Evolutionary conservation across 2,888 invertebrate genomes (phyloP).

Genomic region (Melipona beecheii): DNA sequence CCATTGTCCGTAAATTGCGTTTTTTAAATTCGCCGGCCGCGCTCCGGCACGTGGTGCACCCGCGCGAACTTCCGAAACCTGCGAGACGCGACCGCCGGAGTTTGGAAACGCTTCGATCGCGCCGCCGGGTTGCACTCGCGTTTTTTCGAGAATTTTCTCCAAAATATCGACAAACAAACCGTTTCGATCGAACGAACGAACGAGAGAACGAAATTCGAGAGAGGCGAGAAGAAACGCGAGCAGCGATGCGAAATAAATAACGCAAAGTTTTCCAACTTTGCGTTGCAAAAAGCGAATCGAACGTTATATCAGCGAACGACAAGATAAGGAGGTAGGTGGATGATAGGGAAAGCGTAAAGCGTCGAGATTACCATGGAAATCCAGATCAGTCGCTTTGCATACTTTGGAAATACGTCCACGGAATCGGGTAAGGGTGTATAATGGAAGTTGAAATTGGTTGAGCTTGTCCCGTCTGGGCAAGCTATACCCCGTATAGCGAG

Average conservation of each 20-base stretch:
- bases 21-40: slow-evolving; percentile 79
- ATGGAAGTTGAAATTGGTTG: slow-evolving; percentile 84
- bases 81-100: neutral
- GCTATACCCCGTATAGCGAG: slow-evolving; percentile 75
- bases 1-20: slow-evolving; percentile 82
- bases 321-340: neutral
- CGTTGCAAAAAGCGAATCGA: neutral
- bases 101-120: neutral
- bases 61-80: slow-evolving; percentile 70
- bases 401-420: slow-evolving; percentile 79
- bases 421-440: slow-evolving; percentile 81
- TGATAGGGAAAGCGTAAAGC: slow-evolving; percentile 42
- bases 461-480: slow-evolving; percentile 83
- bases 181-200: no score
- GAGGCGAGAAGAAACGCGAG: no score
- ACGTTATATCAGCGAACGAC: neutral
- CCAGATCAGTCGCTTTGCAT: slow-evolving; percentile 64
- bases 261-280: neutral
- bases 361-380: slow-evolving; percentile 58
- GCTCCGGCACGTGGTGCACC: slow-evolving; percentile 72
- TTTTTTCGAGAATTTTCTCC: no score
- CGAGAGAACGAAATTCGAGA: no score
- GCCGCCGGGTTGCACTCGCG: no score
- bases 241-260: neutral
- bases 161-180: no score